A percentile compares a stretch with the other conserved stretches of the same genome.
Evolutionary conservation across 1,140 invertebrate species (phyloP).

Genomic region (Pseudomyrmex pallidus): DNA sequence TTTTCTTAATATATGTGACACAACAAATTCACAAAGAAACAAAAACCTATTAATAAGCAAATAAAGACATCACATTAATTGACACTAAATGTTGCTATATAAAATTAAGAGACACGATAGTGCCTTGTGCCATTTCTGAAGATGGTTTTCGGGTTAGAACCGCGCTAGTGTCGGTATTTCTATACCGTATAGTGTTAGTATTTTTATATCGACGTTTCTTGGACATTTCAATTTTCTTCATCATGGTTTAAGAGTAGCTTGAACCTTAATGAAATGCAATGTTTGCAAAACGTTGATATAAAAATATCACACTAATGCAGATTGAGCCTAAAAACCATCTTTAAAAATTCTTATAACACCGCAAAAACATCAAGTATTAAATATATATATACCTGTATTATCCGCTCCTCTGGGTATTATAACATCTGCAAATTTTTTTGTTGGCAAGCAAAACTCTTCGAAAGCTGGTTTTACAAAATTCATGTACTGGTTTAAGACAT

Average conservation of each 20-base stretch:
- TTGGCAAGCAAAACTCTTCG: constrained; percentile 99
- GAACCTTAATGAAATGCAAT: too few relatives aligned
- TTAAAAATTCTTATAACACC: too few relatives aligned
- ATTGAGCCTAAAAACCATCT: too few relatives aligned
- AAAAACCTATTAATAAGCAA: constrained; percentile 22
- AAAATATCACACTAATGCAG: background rate
- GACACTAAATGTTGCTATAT: constrained; percentile 13
- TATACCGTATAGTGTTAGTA: too few relatives aligned
- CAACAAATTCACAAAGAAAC: constrained; percentile 18
- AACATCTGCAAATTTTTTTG: constrained; percentile 99
- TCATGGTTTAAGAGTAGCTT: too few relatives aligned
- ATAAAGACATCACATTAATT: constrained; percentile 10
- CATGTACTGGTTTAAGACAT: constrained; percentile 98
- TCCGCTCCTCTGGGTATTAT: constrained; percentile 99
- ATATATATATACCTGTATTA: constrained; percentile 91
- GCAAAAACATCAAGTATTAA: too few relatives aligned
- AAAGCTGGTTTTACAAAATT: constrained; percentile 99
- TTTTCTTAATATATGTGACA: constrained; percentile 15
- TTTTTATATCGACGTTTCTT: too few relatives aligned
- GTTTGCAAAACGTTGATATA: background rate
- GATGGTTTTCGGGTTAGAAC: too few relatives aligned
- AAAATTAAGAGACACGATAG: too few relatives aligned
- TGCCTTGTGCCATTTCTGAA: too few relatives aligned
- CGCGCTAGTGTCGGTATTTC: too few relatives aligned
- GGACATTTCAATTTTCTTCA: too few relatives aligned